These are phyloP conservation scores for Amorpha juglandis DNA, from an alignment of 2,888 invertebrate species.

Conservation along the genomic window DNA sequence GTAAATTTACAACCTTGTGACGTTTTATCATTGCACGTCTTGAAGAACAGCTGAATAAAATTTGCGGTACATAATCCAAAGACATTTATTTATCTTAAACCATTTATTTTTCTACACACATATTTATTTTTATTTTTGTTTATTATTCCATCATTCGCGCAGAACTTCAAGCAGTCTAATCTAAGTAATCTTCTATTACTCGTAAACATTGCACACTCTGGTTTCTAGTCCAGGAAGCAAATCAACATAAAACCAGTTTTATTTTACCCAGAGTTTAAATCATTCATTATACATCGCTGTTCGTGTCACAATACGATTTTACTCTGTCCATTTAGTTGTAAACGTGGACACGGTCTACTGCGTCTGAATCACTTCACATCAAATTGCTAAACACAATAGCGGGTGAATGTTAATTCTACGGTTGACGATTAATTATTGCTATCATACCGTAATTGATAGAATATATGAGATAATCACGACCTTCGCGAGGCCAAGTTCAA, in stretches of 20 bases:
- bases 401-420: background rate
- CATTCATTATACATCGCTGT: background rate
- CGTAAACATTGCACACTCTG: too few species aligned
- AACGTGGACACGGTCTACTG: slow-evolving; percentile 15
- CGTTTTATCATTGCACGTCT: background rate
- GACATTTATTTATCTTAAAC: too few species aligned
- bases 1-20: background rate
- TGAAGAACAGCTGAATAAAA: too few species aligned
- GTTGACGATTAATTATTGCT: slow-evolving; percentile 1
- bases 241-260: too few species aligned
- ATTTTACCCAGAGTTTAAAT: background rate
- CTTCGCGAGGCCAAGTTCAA: slow-evolving; percentile 11
- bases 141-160: too few species aligned
- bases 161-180: too few species aligned
- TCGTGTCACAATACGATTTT: slow-evolving; percentile 19
- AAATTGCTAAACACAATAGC: slow-evolving; percentile 14
- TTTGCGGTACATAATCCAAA: too few species aligned
- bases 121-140: too few species aligned
- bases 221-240: too few species aligned
- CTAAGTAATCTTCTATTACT: too few species aligned
- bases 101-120: too few species aligned
- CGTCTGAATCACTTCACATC: slow-evolving; percentile 16
- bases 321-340: slow-evolving; percentile 8
- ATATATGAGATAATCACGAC: background rate
- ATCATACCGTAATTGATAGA: background rate